Evolutionary conservation across 2,888 invertebrate genomes (phyloP).

Genomic region (Deilephila porcellus): DNA sequence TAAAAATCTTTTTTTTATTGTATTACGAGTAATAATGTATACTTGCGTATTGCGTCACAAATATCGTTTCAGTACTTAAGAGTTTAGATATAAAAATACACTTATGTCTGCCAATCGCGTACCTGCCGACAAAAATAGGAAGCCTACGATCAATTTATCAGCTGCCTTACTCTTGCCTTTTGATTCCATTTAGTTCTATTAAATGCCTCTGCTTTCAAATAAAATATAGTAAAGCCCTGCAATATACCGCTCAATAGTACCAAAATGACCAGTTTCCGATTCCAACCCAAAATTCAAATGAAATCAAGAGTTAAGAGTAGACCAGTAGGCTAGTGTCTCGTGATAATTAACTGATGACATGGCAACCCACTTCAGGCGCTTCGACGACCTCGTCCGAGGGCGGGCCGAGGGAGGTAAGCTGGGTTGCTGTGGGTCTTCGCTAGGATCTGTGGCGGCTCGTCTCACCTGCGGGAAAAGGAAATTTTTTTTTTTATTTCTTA

Average conservation of each 20-base stretch:
- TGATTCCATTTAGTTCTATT: too few relatives aligned
- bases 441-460: constrained; percentile 68
- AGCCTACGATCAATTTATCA: not conserved
- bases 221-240: too few relatives aligned
- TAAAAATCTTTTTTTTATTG: constrained; percentile 13
- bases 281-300: too few relatives aligned
- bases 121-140: not conserved
- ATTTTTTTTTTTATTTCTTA: not conserved
- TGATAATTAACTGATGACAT: constrained; percentile 54
- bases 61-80: not conserved
- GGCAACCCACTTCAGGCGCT: constrained; percentile 51
- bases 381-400: constrained; percentile 53
- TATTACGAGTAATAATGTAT: constrained; percentile 17
- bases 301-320: too few relatives aligned
- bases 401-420: constrained; percentile 56
- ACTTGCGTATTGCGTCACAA: constrained; percentile 13
- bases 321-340: not conserved
- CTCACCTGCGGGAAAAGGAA: constrained; percentile 48
- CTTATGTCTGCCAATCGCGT: constrained; percentile 13
- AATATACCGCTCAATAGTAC: too few relatives aligned
- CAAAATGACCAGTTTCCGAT: too few relatives aligned
- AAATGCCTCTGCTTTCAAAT: too few relatives aligned
- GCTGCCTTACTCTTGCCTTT: too few relatives aligned
- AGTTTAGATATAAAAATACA: constrained; percentile 23
- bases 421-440: constrained; percentile 73